Evolutionary conservation across 1,140 invertebrate species (phyloP).

Genomic region (Heterodera schachtii): DNA sequence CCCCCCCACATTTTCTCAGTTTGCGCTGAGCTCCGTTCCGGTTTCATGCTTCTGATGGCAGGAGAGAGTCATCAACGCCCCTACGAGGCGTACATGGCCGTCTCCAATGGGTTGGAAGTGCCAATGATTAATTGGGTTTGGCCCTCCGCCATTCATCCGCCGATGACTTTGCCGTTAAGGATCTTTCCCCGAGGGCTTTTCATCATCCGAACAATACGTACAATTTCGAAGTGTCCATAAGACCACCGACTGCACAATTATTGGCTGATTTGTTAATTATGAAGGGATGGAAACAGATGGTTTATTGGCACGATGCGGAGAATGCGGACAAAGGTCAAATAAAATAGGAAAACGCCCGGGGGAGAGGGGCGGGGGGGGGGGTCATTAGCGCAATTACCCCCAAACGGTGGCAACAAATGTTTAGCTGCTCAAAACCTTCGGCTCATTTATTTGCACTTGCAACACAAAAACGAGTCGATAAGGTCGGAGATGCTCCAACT

Average conservation of each 20-base stretch:
- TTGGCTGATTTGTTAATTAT: slow-evolving; percentile 62
- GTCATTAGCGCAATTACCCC: too few relatives aligned
- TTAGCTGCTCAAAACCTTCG: slow-evolving; percentile 55
- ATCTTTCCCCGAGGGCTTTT: slow-evolving; percentile 13
- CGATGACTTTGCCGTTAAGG: not conserved
- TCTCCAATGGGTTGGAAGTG: slow-evolving; percentile 53
- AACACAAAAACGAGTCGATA: slow-evolving; percentile 53
- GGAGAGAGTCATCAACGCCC: slow-evolving; percentile 45
- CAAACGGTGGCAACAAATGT: not conserved
- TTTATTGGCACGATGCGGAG: slow-evolving; percentile 59
- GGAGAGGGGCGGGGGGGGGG: too few relatives aligned
- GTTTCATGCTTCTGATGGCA: slow-evolving; percentile 59
- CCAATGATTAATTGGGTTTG: slow-evolving; percentile 57
- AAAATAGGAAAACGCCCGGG: not conserved
- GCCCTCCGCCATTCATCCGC: slow-evolving; percentile 14
- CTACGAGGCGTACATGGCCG: slow-evolving; percentile 52
- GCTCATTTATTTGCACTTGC: slow-evolving; percentile 49
- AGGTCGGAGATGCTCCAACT: slow-evolving; percentile 57
- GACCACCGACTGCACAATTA: slow-evolving; percentile 60
- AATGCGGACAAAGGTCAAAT: slow-evolving; percentile 47
- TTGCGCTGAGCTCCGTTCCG: slow-evolving; percentile 50
- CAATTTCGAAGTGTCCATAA: slow-evolving; percentile 62
- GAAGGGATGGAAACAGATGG: slow-evolving; percentile 58
- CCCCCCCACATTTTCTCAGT: slow-evolving; percentile 32
- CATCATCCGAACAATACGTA: slow-evolving; percentile 19